phyloP scores from a whole-genome alignment of 1,140 invertebrate species.

The Hyles euphorbiae region DNA sequence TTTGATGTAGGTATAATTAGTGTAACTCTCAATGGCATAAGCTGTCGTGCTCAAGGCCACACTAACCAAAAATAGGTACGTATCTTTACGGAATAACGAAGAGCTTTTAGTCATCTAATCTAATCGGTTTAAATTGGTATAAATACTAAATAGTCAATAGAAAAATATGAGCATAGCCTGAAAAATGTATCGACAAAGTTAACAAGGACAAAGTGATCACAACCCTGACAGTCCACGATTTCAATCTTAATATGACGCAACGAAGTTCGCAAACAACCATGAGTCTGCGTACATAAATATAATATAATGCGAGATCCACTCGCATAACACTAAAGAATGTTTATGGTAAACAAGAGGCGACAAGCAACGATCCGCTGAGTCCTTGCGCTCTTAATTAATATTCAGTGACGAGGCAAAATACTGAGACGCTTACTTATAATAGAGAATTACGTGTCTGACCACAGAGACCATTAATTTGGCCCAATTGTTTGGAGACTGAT shows the following conservation, averaged over 20 bases:
- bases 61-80: no score
- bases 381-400: constrained; percentile 52
- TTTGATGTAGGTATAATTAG: constrained; percentile 34
- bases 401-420: constrained; percentile 47
- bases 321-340: constrained; percentile 47
- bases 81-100: no score
- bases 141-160: no score
- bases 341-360: constrained; percentile 40
- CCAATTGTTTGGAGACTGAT: constrained; percentile 31
- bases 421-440: constrained; percentile 20
- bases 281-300: constrained; percentile 44
- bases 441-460: constrained; percentile 13
- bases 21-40: constrained; percentile 4
- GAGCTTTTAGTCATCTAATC: no score
- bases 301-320: constrained; percentile 28
- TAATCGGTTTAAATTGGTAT: no score
- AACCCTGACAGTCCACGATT: constrained; percentile 49
- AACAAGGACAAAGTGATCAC: constrained; percentile 25
- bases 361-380: constrained; percentile 18
- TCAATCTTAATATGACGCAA: constrained; percentile 55
- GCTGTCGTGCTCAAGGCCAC: no score
- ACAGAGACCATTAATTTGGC: constrained; percentile 35
- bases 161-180: no score
- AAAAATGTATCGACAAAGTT: no score
- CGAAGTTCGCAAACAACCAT: constrained; percentile 48